Evolutionary conservation across 2,797 vertebrate genomes (phyloP).

Genomic region (Knipowitschia caucasica): DNA sequence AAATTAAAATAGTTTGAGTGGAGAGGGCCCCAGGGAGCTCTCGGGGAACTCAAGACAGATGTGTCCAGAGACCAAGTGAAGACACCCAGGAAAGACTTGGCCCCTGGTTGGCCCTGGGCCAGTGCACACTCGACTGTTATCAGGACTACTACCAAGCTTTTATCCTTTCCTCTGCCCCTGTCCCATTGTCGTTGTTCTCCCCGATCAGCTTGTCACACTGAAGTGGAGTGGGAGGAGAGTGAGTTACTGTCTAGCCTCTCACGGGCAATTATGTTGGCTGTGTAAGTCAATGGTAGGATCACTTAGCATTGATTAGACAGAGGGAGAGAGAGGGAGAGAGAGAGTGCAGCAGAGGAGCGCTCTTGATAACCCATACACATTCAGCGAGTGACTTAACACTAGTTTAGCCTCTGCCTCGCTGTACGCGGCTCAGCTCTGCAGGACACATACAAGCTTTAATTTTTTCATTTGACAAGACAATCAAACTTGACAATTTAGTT

Average conservation of each 20-base stretch:
- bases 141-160: conserved; percentile 43
- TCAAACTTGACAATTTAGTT: too few relatives aligned
- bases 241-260: conserved; percentile 80
- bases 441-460: too few relatives aligned
- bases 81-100: conserved; percentile 86
- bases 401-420: conserved; percentile 9
- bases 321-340: conserved; percentile 62
- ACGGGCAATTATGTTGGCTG: conserved; percentile 78
- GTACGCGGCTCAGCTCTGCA: too few relatives aligned
- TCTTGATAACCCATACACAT: conserved; percentile 51
- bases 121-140: conserved; percentile 63
- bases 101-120: conserved; percentile 70
- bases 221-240: conserved; percentile 70
- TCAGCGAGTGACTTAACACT: conserved; percentile 42
- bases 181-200: conserved; percentile 43
- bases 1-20: conserved; percentile 99
- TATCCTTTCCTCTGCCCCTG: conserved; percentile 29
- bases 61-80: conserved; percentile 90
- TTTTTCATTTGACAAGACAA: too few relatives aligned
- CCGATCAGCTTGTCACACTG: conserved; percentile 72
- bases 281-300: conserved; percentile 82
- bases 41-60: conserved; percentile 97
- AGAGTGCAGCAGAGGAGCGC: conserved; percentile 53
- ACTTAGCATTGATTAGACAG: conserved; percentile 82
- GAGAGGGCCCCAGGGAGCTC: conserved; percentile 94